These are phyloP conservation scores for Theristus sp. DNA, from an alignment of 2,888 invertebrate genomes.

Conservation along the genomic window DNA sequence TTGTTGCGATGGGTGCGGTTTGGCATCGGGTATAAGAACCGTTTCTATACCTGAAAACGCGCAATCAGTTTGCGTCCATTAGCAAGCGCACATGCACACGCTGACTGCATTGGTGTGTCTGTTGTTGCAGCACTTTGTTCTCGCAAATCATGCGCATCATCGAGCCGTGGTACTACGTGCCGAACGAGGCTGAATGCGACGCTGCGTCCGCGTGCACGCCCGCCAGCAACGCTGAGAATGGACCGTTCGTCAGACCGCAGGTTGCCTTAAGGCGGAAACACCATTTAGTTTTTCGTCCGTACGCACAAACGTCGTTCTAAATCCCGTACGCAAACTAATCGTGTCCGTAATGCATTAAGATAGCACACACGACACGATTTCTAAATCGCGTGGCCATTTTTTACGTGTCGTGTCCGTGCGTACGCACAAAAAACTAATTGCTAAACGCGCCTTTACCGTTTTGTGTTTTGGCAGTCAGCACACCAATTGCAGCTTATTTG, in stretches of 20 bases:
- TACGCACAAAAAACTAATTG: neutral
- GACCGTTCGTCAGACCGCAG: neutral
- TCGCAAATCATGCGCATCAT: constrained; percentile 35
- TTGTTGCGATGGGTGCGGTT: no score
- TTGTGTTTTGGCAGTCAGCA: constrained; percentile 10
- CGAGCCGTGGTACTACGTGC: constrained; percentile 32
- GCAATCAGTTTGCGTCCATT: neutral
- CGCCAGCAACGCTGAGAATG: neutral
- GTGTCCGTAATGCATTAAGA: no score
- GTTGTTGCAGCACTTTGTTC: constrained; percentile 31
- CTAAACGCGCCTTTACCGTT: neutral
- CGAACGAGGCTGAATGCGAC: neutral
- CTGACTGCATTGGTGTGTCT: neutral
- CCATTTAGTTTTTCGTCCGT: no score
- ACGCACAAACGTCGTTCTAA: no score
- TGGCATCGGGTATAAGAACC: neutral
- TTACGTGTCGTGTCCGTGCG: neutral
- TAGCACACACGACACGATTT: no score
- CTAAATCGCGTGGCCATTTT: no score
- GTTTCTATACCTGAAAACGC: no score
- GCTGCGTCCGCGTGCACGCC: neutral
- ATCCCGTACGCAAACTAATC: no score
- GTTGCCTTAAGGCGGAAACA: neutral
- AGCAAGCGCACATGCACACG: no score
- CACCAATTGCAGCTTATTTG: constrained; percentile 6